Evolutionary conservation across 2,113 vertebrate species (phyloP), one percentile per base, ranked within the genome.

Genomic region (Hyperopisus bebe): DNA sequence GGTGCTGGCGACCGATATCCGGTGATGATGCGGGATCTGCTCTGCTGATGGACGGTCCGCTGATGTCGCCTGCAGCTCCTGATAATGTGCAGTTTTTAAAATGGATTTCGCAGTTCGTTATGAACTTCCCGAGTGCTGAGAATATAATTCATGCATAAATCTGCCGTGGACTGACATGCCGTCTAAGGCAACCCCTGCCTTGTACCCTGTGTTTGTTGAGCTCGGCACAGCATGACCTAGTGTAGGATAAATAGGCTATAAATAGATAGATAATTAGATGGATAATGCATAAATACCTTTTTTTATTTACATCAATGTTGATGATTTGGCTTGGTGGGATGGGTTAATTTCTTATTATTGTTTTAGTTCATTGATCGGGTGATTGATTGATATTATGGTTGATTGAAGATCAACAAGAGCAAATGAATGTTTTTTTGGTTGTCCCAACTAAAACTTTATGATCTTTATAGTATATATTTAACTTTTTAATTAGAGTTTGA

Each of bases 1-100:
- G 91, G 92, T 94, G 94, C 94, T 94, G 94, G 83, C 21, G 13
- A 47, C 44, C 7, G 21, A 10, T 86, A 21, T 42, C 13, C 77
- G 35, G n/a, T 47, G 39, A 82, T 42, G 27, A 89, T 46, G 13
- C 7, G 42, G 15, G 66, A 17, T 82, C 10, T 47, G 44, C 8
- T 24, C 8, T 3, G 53, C 53, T 6, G 53, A 55, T n/a, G 55
- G 21, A 35, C 77, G 84, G 44, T 31, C 48, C 24, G 13, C 84
- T 50, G 5, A 5, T 31, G 24, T 51, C 48, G 48, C 15, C 19
- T 8, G 47, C 48, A 35, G 21, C 47, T 46, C 39, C 39, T 42
- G 42, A 84, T 84, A 24, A 24, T n/a, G 19, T 47, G 2, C 82
- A 5, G 80, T 46, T 83, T 6, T 77, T 0, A 35, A 70, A 70